phyloP scores from a whole-genome alignment of 35 echinoderm and acorn worm species.

The Hemicentrotus pulcherrimus region DNA sequence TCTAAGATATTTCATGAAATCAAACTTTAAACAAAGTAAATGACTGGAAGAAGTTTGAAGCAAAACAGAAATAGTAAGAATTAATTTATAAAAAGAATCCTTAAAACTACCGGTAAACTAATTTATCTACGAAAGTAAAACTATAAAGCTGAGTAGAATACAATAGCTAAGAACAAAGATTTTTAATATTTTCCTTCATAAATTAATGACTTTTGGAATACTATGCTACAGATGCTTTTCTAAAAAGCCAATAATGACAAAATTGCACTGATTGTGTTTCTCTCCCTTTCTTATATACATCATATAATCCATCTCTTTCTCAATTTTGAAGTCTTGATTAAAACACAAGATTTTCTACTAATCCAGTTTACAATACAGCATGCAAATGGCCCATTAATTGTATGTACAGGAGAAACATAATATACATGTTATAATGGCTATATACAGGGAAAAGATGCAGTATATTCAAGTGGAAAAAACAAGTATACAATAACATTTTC shows the following conservation, averaged over 20 bases:
- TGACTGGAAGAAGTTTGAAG: too few species aligned
- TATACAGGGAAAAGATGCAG: constrained; percentile 37
- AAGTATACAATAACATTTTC: not conserved
- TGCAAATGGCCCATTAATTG: not conserved
- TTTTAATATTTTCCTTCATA: not conserved
- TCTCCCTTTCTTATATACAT: constrained; percentile 32
- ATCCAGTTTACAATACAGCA: constrained; percentile 3
- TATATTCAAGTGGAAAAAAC: constrained; percentile 14
- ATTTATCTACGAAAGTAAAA: not conserved
- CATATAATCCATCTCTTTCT: not conserved
- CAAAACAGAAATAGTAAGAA: too few species aligned
- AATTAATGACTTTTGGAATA: not conserved
- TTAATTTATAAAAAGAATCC: too few species aligned
- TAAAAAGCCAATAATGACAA: not conserved
- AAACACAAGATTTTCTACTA: not conserved
- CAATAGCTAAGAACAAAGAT: not conserved
- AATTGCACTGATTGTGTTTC: constrained; percentile 24
- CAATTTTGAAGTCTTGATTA: not conserved
- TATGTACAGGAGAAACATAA: not conserved
- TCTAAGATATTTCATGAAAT: too few species aligned
- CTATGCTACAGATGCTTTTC: not conserved
- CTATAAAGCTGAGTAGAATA: not conserved
- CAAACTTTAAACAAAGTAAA: too few species aligned
- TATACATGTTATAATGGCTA: constrained; percentile 34
- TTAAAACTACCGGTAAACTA: too few species aligned